Base-by-base conservation (phyloP, 2,113 vertebrate species). In the Myrmecobius fasciatus region DNA sequence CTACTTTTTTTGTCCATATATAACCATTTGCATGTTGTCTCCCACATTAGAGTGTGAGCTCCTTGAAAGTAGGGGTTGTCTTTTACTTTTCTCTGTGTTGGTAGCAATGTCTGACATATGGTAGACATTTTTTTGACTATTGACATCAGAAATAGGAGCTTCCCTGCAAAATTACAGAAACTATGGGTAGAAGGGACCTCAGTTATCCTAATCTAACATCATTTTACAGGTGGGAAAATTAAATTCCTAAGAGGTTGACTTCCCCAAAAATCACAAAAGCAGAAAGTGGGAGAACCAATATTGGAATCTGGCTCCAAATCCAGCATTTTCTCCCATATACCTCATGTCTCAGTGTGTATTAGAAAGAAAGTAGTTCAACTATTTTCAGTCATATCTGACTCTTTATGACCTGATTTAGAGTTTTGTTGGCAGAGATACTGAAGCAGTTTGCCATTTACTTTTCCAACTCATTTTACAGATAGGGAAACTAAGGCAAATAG, bases 221-320 rank as follows among this genome's bases (percentile, higher is more conserved):
- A 83, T 83, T 89, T 92, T 56, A 25, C 52, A 90, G 53, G 91
- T 56, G 89, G 95, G 92, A 92, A 95, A 96, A 97, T 53, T 54
- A 91, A 97, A 95, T 95, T 95, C 92, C 47, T 2, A 0, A 0
- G 47, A 43, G 28, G n/a, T 3, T 14, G n/a, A 8, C 46, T 95
- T 95, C n/a, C 75, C 48, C 36, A 43, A 36, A n/a, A 48, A 53
- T 92, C 92, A 93, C 75, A 93, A 24, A 91, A 43, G 0, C 0
- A 0, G 46, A 11, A 46, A 53, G 14, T 48, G 28, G 51, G 53
- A 48, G 96, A 93, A 25, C 25, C 60, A 92, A 25, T 25, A 36
- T 43, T 93, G 54, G 60, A 53, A 94, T 36, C 31, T 90, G 53
- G 90, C 53, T 91, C 92, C 51, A 92, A 93, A 47, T 22, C 7